A percentile compares a stretch with the other conserved stretches of the same genome.
These are phyloP conservation scores for Halcyon malimbica DNA, from an alignment of 2,113 vertebrate species.

Conservation along the genomic window DNA sequence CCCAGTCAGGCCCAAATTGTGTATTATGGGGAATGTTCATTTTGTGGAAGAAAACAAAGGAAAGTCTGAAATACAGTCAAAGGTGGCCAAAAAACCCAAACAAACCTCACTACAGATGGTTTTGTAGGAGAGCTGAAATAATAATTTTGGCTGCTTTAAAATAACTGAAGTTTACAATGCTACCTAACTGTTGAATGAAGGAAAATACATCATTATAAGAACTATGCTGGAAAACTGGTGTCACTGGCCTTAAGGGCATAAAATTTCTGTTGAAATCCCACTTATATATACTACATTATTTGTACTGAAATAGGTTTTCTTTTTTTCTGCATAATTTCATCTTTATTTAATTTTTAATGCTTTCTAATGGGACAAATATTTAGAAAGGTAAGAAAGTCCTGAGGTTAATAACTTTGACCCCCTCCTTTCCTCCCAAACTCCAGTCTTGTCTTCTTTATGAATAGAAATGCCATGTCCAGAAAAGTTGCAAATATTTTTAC, in stretches of 20 bases:
- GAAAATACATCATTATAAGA: not conserved
- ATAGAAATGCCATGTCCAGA: not conserved
- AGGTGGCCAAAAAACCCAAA: not conserved
- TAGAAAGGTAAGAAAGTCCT: conserved; percentile 73
- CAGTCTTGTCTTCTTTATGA: not conserved
- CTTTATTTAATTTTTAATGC: conserved; percentile 74
- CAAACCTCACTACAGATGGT: not conserved
- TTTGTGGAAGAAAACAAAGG: not conserved
- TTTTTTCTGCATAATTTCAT: conserved; percentile 71
- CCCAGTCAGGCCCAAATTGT: not conserved
- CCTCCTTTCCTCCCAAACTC: not conserved
- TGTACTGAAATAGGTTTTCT: conserved; percentile 9
- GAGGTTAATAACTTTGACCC: conserved; percentile 55
- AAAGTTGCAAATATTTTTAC: not conserved
- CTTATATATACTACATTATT: conserved; percentile 75
- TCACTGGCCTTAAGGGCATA: not conserved
- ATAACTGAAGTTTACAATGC: not conserved
- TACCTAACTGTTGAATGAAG: not conserved
- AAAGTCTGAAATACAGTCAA: not conserved
- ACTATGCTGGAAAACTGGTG: not conserved
- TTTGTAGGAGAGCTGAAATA: conserved; percentile 6
- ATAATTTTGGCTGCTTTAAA: not conserved
- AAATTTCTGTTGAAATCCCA: conserved; percentile 49
- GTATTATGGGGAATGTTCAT: not conserved
- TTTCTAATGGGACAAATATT: conserved; percentile 74